Conservation (phyloP, 64 coral and sea anemone genomes). For the Pachyseris speciosa region DNA sequence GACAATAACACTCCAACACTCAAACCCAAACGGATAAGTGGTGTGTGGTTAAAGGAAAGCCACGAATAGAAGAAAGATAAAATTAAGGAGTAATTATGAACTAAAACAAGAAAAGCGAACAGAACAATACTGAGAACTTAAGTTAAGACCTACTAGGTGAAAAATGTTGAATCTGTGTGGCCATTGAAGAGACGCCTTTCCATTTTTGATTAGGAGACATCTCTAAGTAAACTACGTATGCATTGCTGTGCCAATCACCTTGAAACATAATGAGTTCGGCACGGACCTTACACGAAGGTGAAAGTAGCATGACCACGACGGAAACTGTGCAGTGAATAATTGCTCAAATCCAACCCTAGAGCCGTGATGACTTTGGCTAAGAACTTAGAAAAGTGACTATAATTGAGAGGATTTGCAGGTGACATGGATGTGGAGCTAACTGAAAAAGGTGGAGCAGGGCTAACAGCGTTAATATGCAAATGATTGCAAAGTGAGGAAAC, state of each 20-base stretch:
- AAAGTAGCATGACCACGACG: conserved; percentile 12
- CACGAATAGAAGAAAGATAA: no score
- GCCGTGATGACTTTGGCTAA: background rate
- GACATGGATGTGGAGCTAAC: background rate
- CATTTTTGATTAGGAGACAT: no score
- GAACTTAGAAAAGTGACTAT: background rate
- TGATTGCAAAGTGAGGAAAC: background rate
- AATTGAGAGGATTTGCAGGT: background rate
- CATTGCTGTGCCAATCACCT: conserved; percentile 9
- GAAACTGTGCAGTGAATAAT: conserved; percentile 26
- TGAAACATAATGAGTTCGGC: conserved; percentile 19
- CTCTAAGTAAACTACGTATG: conserved; percentile 9
- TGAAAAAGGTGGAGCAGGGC: background rate
- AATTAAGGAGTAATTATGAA: no score
- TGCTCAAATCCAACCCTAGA: background rate
- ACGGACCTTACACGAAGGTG: background rate
- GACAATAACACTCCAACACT: no score
- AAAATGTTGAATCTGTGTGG: no score
- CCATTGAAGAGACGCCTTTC: no score
- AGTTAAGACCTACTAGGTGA: no score
- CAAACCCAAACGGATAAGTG: no score
- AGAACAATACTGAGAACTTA: no score
- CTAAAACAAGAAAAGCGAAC: no score
- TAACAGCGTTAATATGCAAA: background rate
- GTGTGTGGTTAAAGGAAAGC: no score